Percentiles rank a stretch among this genome's conserved stretches.
phyloP scores from a whole-genome alignment of 2,797 vertebrate genomes.

The Crax fasciolata region DNA sequence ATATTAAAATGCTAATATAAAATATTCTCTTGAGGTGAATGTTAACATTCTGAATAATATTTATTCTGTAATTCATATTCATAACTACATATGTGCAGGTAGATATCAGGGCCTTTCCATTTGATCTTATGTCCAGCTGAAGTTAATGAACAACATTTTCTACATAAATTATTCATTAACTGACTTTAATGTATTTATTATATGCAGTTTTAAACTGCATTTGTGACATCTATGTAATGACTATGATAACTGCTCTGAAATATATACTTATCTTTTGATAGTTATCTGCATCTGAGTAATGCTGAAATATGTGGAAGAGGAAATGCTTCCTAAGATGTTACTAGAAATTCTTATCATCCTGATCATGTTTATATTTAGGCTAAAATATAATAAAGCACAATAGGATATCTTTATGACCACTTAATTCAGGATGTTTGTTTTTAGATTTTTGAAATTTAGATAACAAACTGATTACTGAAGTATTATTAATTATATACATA shows the following conservation, averaged over 20 bases:
- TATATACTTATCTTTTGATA: neutral
- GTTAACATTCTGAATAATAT: neutral
- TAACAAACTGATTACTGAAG: neutral
- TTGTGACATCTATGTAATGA: neutral
- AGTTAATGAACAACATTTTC: neutral
- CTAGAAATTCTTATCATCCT: neutral
- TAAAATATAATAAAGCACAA: neutral
- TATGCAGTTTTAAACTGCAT: neutral
- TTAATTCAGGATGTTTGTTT: neutral
- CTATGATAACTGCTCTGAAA: neutral
- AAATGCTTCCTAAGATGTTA: neutral
- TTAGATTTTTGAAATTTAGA: neutral
- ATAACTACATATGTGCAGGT: neutral
- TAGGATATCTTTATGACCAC: neutral
- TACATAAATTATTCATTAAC: neutral
- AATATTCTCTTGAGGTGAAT: neutral
- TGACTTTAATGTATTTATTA: neutral
- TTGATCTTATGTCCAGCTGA: neutral
- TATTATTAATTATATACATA: neutral
- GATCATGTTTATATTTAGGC: neutral
- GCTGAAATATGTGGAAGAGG: neutral
- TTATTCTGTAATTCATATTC: conserved; percentile 29
- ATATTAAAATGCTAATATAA: conserved; percentile 15
- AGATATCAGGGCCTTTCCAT: neutral
- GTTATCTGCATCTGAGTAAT: neutral